phyloP scores from a whole-genome alignment of 2,888 invertebrate species.

The Phasia obesa region DNA sequence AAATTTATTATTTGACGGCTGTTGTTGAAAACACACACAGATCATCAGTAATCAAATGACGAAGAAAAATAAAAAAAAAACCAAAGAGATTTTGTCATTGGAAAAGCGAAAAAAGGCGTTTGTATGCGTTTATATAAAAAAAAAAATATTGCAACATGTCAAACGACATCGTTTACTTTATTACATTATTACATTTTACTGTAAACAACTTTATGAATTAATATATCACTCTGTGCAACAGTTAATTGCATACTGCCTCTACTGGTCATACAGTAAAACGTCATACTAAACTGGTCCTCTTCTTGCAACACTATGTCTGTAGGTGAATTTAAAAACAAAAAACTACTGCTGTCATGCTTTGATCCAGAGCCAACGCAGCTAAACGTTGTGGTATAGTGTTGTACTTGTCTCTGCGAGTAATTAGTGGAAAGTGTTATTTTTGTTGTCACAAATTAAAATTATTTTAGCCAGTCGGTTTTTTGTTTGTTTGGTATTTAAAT shows the following conservation, averaged over 20 bases:
- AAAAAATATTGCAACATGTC: slow-evolving; percentile 63
- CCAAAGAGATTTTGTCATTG: slow-evolving; percentile 49
- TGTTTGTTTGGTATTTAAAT: slow-evolving; percentile 35
- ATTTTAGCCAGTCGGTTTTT: neutral
- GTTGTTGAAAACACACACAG: neutral
- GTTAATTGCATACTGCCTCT: neutral
- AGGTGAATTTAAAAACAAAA: slow-evolving; percentile 57
- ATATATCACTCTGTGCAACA: slow-evolving; percentile 34
- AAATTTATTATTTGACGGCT: slow-evolving; percentile 48
- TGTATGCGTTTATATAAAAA: slow-evolving; percentile 1
- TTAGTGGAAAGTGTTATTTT: slow-evolving; percentile 63
- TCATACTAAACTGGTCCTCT: slow-evolving; percentile 56
- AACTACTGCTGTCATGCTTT: slow-evolving; percentile 14
- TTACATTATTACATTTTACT: slow-evolving; percentile 24
- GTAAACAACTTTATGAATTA: slow-evolving; percentile 42
- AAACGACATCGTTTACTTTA: slow-evolving; percentile 26
- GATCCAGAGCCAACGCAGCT: slow-evolving; percentile 21
- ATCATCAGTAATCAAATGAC: slow-evolving; percentile 15
- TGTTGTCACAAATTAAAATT: slow-evolving; percentile 14
- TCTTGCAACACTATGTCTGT: slow-evolving; percentile 59
- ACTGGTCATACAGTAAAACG: slow-evolving; percentile 43
- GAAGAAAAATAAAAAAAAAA: slow-evolving; percentile 35
- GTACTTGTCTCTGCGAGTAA: slow-evolving; percentile 13
- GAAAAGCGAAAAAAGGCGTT: slow-evolving; percentile 27
- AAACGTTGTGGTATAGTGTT: slow-evolving; percentile 2